A percentile compares a stretch with the other conserved stretches of the same genome.
Evolutionary conservation across 2,888 invertebrate species (phyloP).

Genomic region (Laothoe populi): DNA sequence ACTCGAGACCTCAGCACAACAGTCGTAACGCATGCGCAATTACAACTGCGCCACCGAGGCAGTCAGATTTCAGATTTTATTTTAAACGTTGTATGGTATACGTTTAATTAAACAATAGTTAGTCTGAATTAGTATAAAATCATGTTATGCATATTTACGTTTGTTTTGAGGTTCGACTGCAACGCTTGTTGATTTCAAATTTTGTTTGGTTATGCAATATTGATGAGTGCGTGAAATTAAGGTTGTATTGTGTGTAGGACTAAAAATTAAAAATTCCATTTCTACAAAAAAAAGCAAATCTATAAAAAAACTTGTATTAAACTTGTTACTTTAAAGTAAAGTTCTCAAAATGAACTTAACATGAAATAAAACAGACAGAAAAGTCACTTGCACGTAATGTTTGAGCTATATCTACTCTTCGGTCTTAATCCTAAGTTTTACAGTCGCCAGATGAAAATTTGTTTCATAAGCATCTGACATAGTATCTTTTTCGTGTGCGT

Average conservation of each 20-base stretch:
- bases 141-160: neutral
- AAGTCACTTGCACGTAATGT: neutral
- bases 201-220: neutral
- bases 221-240: neutral
- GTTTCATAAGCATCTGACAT: neutral
- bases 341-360: neutral
- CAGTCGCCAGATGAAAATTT: neutral
- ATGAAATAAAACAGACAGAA: neutral
- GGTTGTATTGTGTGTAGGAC: neutral
- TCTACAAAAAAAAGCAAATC: neutral
- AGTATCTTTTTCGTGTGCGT: neutral
- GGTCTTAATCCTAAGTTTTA: neutral
- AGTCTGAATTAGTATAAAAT: conserved; percentile 6
- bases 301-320: no score
- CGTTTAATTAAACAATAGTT: conserved; percentile 14
- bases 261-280: no score
- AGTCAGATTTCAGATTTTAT: conserved; percentile 32
- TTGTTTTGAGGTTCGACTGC: neutral
- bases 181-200: neutral
- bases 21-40: no score
- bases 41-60: no score
- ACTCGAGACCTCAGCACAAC: no score
- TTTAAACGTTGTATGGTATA: conserved; percentile 12
- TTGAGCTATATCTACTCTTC: neutral
- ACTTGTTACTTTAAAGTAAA: neutral